Percentiles rank a stretch among this genome's conserved stretches.
phyloP scores from a whole-genome alignment of 2,888 invertebrate species.

The Lasioglossum villosulum region DNA sequence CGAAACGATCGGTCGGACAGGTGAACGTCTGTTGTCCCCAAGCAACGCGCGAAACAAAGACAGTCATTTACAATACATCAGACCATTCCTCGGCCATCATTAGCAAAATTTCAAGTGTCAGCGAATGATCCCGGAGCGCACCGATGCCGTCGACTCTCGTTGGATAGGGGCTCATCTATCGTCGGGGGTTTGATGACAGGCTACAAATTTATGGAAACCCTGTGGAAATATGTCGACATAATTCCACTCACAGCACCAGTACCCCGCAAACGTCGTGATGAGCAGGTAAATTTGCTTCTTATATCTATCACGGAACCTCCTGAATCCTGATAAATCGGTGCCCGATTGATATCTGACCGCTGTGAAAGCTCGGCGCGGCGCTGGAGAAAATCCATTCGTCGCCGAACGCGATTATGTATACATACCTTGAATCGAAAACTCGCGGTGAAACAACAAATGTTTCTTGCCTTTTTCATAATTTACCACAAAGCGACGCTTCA shows the following conservation, averaged over 20 bases:
- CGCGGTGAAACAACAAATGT: neutral
- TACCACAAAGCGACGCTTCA: neutral
- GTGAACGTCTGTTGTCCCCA: conserved; percentile 33
- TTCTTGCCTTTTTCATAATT: neutral
- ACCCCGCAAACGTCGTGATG: conserved; percentile 25
- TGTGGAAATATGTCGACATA: conserved; percentile 27
- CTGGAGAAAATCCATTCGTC: neutral
- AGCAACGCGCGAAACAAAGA: conserved; percentile 45
- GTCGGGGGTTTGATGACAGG: conserved; percentile 22
- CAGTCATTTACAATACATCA: neutral
- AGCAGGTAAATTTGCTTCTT: conserved; percentile 39
- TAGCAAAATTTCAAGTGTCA: conserved; percentile 56
- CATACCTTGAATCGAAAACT: too few relatives aligned
- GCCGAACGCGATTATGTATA: neutral
- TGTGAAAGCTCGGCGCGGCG: neutral
- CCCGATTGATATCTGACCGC: neutral
- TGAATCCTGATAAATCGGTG: neutral
- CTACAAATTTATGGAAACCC: conserved; percentile 14
- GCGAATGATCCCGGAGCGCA: conserved; percentile 14
- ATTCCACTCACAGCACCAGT: neutral
- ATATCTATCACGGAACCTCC: neutral
- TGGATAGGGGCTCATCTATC: conserved; percentile 27
- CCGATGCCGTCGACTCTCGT: conserved; percentile 28
- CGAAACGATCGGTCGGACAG: neutral
- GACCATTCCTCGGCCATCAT: conserved; percentile 5